Conservation (phyloP, 2,797 vertebrate species). For the Falco berigora region DNA sequence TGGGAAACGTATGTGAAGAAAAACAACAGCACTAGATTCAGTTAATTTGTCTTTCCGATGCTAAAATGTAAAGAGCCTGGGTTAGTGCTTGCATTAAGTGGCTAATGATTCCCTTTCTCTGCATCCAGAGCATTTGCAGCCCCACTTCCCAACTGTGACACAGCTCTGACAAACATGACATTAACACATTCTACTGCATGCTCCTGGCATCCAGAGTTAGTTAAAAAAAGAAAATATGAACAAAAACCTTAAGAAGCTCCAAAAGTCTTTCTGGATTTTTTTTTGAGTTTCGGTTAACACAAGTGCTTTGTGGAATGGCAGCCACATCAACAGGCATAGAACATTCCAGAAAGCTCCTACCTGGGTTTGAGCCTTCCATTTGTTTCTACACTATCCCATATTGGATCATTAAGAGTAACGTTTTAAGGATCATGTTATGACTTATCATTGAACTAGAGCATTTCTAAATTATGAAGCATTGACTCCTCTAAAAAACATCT, state of each 20-base stretch:
- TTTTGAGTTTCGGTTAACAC: background rate
- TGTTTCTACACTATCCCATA: background rate
- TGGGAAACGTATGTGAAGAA: constrained; percentile 2
- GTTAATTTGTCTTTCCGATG: background rate
- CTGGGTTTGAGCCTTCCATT: background rate
- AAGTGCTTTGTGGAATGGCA: background rate
- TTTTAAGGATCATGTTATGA: background rate
- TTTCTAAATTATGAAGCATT: background rate
- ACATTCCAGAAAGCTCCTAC: background rate
- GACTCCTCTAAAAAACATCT: background rate
- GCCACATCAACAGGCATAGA: background rate
- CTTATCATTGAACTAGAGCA: background rate
- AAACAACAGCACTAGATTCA: background rate
- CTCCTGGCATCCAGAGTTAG: background rate
- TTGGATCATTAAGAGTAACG: background rate
- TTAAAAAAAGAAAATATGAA: background rate
- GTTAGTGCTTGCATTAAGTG: background rate
- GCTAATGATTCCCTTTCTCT: background rate
- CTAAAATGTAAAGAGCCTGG: background rate
- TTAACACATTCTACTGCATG: background rate
- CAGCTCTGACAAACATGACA: background rate
- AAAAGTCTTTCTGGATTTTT: background rate
- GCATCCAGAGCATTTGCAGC: fast-evolving
- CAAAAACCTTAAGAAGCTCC: background rate
- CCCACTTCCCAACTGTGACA: background rate